Evolutionary conservation across 2,113 vertebrate species (phyloP), one percentile per base, ranked within the genome.

Genomic region (Percina caprodes): DNA sequence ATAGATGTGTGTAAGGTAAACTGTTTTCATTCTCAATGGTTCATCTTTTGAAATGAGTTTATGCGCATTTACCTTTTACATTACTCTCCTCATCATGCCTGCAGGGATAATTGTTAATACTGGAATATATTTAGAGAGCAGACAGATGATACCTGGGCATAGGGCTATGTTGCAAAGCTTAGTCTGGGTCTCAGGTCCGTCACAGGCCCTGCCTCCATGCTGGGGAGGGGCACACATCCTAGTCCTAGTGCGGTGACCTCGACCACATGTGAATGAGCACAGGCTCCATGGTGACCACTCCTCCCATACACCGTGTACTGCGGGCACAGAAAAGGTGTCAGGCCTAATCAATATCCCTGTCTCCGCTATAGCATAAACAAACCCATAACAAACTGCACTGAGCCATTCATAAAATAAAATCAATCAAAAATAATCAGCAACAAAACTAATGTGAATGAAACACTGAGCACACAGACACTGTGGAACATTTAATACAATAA

Each of bases 231-330:
- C 96, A 91, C 98, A 99, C 51, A 96, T 96, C 93, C 98, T 96
- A 81, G 97, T 98, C 90, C 98, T 96, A 83, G 98, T 99, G 94
- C 98, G 97, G 95, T 99, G 98, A 94, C 98, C 98, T 93, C 98
- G 96, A 91, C 98, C 98, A 94, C 98, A 99, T 61, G 98, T 99
- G 95, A 99, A 99, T 67, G 98, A 99, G 94, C 98, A 99, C 92
- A 99, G 95, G 93, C 98, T 99, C 98, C 98, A 99, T 9, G 98
- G 98, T 89, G 98, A 99, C 98, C 98, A 99, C 88, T 99, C 98
- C 91, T 99, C 98, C 98, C 98, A 99, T 83, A 99, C 96, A 94
- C 98, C 98, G 90, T 99, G 98, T 93, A 99, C 98, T 99, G 98
- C 87, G 96, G 97, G 90, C 97, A 97, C 95, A 96, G 94, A 96